These are phyloP conservation scores for Pachycephala philippinensis DNA, from an alignment of 2,113 vertebrate species.

Conservation along the genomic window DNA sequence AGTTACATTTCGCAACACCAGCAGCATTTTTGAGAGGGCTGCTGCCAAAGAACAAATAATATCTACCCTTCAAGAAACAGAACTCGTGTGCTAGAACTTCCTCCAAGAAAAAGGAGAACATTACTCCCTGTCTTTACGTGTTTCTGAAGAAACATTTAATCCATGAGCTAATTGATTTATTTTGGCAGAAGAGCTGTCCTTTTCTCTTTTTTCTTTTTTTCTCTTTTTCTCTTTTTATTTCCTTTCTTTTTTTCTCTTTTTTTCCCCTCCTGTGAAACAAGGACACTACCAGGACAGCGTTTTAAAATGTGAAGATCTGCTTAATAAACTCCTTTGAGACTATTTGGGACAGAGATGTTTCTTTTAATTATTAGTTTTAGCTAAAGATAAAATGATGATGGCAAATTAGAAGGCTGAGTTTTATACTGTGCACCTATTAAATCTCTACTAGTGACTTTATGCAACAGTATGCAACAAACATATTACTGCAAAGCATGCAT, in stretches of 20 bases:
- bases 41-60: not conserved
- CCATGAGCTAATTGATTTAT: slow-evolving; percentile 14
- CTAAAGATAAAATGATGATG: not conserved
- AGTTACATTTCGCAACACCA: not conserved
- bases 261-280: not conserved
- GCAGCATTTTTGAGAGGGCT: not conserved
- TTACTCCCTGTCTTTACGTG: not conserved
- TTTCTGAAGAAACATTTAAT: slow-evolving; percentile 15
- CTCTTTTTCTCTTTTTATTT: not conserved
- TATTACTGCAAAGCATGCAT: not conserved
- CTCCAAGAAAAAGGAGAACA: not conserved
- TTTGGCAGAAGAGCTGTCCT: not conserved
- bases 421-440: not conserved
- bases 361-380: not conserved
- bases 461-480: not conserved
- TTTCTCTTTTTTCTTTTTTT: not conserved
- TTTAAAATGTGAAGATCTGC: not conserved
- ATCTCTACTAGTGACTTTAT: not conserved
- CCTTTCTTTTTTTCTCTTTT: no score
- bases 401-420: not conserved
- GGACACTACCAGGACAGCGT: not conserved
- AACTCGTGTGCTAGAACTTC: not conserved
- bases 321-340: not conserved
- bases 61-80: not conserved
- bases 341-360: not conserved